These are phyloP conservation scores for Discoglossus pictus DNA, from an alignment of 2,797 vertebrate species.

Conservation along the genomic window DNA sequence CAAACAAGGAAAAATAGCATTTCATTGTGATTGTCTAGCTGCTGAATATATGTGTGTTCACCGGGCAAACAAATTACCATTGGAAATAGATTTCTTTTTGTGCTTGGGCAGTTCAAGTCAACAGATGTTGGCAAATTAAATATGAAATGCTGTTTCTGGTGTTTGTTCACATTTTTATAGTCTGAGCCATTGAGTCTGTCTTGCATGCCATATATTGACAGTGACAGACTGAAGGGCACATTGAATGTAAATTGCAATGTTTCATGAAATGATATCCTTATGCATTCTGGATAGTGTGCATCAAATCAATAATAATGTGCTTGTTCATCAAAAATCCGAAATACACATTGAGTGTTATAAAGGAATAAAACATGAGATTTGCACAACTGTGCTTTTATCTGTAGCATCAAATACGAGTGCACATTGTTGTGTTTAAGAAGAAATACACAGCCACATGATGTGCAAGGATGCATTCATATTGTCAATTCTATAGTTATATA, in stretches of 20 bases:
- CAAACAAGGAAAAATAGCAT: conserved; percentile 40
- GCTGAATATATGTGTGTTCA: conserved; percentile 18
- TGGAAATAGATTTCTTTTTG: conserved; percentile 48
- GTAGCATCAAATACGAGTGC: too few relatives aligned
- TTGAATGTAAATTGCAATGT: neutral
- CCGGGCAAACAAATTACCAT: conserved; percentile 38
- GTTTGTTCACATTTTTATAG: conserved; percentile 28
- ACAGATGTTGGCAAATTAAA: conserved; percentile 42
- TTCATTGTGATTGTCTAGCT: conserved; percentile 32
- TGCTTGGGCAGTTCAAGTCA: conserved; percentile 42
- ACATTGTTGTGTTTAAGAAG: too few relatives aligned
- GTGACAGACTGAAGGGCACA: neutral
- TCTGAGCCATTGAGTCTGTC: conserved; percentile 1
- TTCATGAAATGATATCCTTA: too few relatives aligned
- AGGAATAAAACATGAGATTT: too few relatives aligned
- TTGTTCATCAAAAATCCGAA: too few relatives aligned
- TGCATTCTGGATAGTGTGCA: too few relatives aligned
- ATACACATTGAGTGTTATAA: too few relatives aligned
- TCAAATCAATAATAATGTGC: too few relatives aligned
- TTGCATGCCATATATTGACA: neutral
- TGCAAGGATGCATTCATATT: too few relatives aligned
- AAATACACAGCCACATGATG: too few relatives aligned
- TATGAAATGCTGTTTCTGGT: conserved; percentile 33
- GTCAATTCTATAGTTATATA: too few relatives aligned
- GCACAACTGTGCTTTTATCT: too few relatives aligned